Percentiles rank a stretch among this genome's conserved stretches.
Conservation (phyloP, 2,797 vertebrate species). For the Heterohyrax brucei region DNA sequence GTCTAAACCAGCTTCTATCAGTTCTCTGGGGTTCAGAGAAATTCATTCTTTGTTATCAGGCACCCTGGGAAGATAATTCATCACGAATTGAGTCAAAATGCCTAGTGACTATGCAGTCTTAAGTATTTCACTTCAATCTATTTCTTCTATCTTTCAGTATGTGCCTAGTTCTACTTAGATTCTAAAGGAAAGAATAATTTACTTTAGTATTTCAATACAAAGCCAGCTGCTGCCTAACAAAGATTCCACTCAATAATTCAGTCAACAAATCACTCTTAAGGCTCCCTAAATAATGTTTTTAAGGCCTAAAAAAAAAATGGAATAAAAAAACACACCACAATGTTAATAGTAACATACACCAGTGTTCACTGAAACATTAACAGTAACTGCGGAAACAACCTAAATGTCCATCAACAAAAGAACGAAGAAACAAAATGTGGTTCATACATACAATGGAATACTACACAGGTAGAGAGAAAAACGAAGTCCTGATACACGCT, state of each 20-base stretch:
- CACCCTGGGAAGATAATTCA: conserved; percentile 27
- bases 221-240: conserved; percentile 11
- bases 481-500: background rate
- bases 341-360: background rate
- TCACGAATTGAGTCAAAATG: conserved; percentile 61
- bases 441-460: background rate
- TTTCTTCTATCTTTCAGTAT: background rate
- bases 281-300: background rate
- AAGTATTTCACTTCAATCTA: conserved; percentile 33
- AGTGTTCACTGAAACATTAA: background rate
- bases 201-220: conserved; percentile 39
- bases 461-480: background rate
- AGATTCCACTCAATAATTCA: conserved; percentile 10
- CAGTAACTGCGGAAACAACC: background rate
- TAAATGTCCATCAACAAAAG: background rate
- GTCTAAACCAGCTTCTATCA: background rate
- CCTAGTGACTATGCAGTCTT: background rate
- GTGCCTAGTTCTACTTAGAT: background rate
- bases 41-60: conserved; percentile 44
- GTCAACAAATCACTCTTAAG: conserved; percentile 35
- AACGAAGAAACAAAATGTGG: background rate
- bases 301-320: background rate
- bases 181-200: conserved; percentile 41
- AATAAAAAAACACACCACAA: conserved; percentile 11
- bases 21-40: conserved; percentile 11